Percentiles rank a stretch among this genome's conserved stretches.
Evolutionary conservation across 2,888 invertebrate species (phyloP).

Genomic region (Aquatica leii): DNA sequence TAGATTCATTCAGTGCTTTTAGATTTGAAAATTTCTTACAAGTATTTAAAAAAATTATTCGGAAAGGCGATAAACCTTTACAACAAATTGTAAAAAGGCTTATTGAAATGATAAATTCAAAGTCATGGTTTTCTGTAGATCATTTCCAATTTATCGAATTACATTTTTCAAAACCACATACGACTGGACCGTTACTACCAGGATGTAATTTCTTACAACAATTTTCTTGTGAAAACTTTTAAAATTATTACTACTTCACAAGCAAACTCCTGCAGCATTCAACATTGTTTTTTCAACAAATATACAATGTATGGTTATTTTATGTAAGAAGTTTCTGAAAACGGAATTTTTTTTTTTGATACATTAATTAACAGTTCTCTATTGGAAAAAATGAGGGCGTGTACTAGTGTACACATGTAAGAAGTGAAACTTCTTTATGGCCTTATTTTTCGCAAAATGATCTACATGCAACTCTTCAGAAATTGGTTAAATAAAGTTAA

Average conservation of each 20-base stretch:
- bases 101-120: conserved; percentile 3
- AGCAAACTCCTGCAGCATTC: conserved; percentile 1
- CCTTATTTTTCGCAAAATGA: too few relatives aligned
- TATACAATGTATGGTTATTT: too few relatives aligned
- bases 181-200: not conserved
- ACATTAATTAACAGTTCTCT: too few relatives aligned
- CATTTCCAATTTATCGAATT: not conserved
- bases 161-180: not conserved
- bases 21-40: conserved; percentile 13
- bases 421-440: too few relatives aligned
- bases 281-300: too few relatives aligned
- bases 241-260: conserved; percentile 2
- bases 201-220: not conserved
- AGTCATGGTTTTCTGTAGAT: not conserved
- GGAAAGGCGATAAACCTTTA: conserved; percentile 14
- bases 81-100: conserved; percentile 17
- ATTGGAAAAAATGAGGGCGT: too few relatives aligned
- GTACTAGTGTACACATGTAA: too few relatives aligned
- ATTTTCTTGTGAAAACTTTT: not conserved
- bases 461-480: too few relatives aligned
- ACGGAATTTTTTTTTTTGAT: too few relatives aligned
- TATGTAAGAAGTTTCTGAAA: too few relatives aligned
- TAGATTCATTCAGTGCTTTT: conserved; percentile 14
- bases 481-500: too few relatives aligned
- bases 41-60: conserved; percentile 2